phyloP scores from a whole-genome alignment of 2,888 invertebrate species.

The Hymenopus coronatus region DNA sequence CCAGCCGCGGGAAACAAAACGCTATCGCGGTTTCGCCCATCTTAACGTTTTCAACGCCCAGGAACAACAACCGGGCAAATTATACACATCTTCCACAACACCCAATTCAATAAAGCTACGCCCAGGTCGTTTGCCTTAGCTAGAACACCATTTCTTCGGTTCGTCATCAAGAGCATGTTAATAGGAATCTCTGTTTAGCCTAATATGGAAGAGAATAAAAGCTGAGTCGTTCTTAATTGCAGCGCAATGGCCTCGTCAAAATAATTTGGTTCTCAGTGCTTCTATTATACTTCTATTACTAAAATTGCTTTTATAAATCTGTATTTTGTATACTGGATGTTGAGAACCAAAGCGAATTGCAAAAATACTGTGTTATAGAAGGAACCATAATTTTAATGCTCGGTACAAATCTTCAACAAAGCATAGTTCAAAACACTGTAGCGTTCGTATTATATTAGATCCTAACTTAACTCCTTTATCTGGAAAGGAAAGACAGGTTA shows the following conservation, averaged over 20 bases:
- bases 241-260: neutral
- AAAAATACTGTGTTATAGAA: neutral
- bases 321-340: neutral
- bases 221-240: neutral
- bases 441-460: too few species aligned
- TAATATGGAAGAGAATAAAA: neutral
- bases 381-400: too few species aligned
- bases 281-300: neutral
- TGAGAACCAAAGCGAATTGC: too few species aligned
- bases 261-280: neutral
- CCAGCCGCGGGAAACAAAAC: neutral
- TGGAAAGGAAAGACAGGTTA: too few species aligned
- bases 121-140: neutral
- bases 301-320: neutral
- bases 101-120: slow-evolving; percentile 2
- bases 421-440: too few species aligned
- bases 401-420: too few species aligned
- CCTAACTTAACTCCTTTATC: too few species aligned
- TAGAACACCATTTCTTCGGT: neutral
- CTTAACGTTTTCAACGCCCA: neutral
- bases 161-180: neutral
- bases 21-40: neutral
- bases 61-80: neutral
- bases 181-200: neutral
- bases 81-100: slow-evolving; percentile 1